Conservation (phyloP, 2,888 invertebrate species). For the Brachynemurus nebulosus region DNA sequence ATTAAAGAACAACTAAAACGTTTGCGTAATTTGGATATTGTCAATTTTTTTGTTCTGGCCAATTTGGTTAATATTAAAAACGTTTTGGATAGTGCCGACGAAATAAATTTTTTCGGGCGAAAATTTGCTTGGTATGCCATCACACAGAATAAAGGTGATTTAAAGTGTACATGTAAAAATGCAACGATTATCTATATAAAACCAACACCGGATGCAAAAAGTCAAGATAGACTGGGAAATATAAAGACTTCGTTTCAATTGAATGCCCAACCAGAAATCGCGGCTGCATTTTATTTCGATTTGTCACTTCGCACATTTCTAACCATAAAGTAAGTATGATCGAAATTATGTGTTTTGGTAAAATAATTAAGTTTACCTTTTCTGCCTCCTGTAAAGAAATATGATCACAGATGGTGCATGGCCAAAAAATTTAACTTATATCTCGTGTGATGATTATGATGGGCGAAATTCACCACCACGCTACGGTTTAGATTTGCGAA, state of each 20-base stretch:
- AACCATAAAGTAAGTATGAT: constrained; percentile 48
- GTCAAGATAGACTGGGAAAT: constrained; percentile 53
- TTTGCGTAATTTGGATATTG: constrained; percentile 68
- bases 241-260: constrained; percentile 58
- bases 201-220: constrained; percentile 53
- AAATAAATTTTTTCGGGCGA: constrained; percentile 61
- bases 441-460: constrained; percentile 66
- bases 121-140: constrained; percentile 83
- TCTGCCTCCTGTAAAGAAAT: constrained; percentile 37
- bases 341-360: not conserved
- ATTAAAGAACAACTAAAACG: constrained; percentile 55
- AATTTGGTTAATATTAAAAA: constrained; percentile 53
- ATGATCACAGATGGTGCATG: constrained; percentile 57
- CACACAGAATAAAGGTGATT: constrained; percentile 58
- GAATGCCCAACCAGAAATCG: constrained; percentile 57
- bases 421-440: constrained; percentile 57
- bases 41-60: constrained; percentile 78
- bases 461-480: constrained; percentile 62
- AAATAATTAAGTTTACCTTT: not conserved
- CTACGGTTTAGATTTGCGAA: constrained; percentile 48
- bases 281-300: constrained; percentile 81
- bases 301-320: constrained; percentile 57
- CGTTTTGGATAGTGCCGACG: constrained; percentile 55
- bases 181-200: constrained; percentile 62
- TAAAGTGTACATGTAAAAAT: constrained; percentile 62